Percentiles rank a stretch among this genome's conserved stretches.
These are phyloP conservation scores for Cyanocitta stelleri DNA, from an alignment of 2,113 vertebrate species.

Conservation along the genomic window DNA sequence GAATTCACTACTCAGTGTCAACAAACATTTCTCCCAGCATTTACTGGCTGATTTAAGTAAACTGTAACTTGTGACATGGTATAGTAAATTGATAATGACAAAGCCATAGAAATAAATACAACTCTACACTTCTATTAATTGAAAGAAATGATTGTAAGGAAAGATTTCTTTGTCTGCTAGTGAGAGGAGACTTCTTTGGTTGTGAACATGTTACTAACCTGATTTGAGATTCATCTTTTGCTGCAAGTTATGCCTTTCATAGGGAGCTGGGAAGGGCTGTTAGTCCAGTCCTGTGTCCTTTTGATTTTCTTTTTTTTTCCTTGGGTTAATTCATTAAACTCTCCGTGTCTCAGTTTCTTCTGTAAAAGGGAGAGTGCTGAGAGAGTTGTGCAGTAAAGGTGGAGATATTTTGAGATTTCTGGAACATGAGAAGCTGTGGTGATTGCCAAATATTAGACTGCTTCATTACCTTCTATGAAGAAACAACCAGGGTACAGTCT, in stretches of 20 bases:
- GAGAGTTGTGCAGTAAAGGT: neutral
- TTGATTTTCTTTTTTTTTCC: neutral
- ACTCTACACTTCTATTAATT: neutral
- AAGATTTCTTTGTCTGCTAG: neutral
- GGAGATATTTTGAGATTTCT: conserved; percentile 3
- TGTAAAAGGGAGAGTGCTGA: neutral
- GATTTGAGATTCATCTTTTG: neutral
- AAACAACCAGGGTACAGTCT: neutral
- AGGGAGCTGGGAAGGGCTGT: neutral
- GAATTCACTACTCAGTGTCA: conserved; percentile 36
- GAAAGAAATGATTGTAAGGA: conserved; percentile 24
- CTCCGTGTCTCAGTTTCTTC: neutral
- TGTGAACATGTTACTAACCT: neutral
- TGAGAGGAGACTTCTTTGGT: neutral
- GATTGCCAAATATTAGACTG: neutral
- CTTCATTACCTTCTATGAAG: neutral
- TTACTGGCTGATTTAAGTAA: conserved; percentile 36
- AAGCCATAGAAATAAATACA: neutral
- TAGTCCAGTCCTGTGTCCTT: neutral
- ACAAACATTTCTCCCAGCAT: neutral
- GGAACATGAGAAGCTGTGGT: neutral
- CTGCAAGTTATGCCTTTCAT: neutral
- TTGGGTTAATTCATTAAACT: neutral
- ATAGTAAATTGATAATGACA: conserved; percentile 29
- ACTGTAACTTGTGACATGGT: conserved; percentile 28